A percentile compares a stretch with the other conserved stretches of the same genome.
phyloP scores from a whole-genome alignment of 2,113 vertebrate genomes.

The Pteropus alecto region DNA sequence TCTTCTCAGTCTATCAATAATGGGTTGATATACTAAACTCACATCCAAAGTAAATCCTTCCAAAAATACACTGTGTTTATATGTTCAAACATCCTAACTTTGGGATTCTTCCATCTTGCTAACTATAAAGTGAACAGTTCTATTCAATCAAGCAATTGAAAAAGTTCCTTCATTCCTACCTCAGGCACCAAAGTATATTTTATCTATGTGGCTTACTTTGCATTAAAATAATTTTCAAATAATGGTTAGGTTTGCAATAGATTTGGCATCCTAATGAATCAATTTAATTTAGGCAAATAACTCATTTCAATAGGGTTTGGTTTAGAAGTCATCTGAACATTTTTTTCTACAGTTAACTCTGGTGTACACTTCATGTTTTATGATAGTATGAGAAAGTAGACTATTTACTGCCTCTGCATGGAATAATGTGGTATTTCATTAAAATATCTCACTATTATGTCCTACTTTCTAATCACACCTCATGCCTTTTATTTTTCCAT shows the following conservation, averaged over 20 bases:
- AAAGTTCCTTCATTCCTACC: neutral
- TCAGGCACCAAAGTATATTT: neutral
- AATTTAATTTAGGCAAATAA: neutral
- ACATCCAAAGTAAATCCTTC: neutral
- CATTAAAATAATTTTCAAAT: neutral
- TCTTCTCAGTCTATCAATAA: neutral
- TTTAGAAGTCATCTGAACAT: constrained; percentile 1
- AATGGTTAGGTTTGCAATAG: neutral
- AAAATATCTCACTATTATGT: neutral
- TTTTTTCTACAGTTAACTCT: neutral
- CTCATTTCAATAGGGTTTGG: neutral
- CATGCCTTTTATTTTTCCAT: neutral
- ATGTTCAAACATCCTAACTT: neutral
- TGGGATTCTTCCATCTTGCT: neutral
- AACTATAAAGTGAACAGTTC: neutral
- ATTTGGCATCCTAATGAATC: neutral
- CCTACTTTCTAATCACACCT: neutral
- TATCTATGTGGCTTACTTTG: neutral
- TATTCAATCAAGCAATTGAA: neutral
- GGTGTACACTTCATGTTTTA: neutral
- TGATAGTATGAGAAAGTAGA: neutral
- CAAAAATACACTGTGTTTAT: neutral
- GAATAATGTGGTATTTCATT: neutral
- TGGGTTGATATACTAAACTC: neutral
- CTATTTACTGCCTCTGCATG: neutral